phyloP scores from a whole-genome alignment of 2,113 vertebrate genomes.

The Gymnocephalus cernua region DNA sequence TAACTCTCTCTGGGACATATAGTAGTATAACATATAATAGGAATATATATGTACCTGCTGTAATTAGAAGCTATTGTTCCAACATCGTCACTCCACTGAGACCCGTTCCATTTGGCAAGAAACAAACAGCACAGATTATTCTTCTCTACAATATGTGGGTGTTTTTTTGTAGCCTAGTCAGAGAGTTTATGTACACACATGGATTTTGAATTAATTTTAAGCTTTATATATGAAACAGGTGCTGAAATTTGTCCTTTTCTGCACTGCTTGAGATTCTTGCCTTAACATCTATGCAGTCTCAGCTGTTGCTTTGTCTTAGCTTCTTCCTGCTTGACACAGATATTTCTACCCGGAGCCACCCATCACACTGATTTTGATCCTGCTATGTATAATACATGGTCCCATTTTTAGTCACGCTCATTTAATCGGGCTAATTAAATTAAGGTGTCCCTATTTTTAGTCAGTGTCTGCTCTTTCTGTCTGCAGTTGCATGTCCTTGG shows the following conservation, averaged over 20 bases:
- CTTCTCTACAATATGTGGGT: constrained; percentile 28
- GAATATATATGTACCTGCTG: constrained; percentile 50
- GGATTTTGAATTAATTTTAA: not conserved
- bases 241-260: constrained; percentile 17
- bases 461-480: constrained; percentile 14
- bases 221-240: constrained; percentile 20
- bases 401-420: constrained; percentile 58
- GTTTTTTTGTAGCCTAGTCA: constrained; percentile 21
- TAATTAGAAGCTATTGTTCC: constrained; percentile 70
- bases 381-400: constrained; percentile 57
- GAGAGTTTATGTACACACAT: not conserved
- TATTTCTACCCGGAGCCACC: constrained; percentile 23
- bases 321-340: constrained; percentile 12
- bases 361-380: constrained; percentile 40
- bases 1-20: constrained; percentile 40
- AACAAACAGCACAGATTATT: constrained; percentile 59
- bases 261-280: not conserved
- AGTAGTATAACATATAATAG: not conserved
- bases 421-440: constrained; percentile 67
- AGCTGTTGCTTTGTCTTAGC: constrained; percentile 17
- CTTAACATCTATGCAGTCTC: not conserved
- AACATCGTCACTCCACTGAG: constrained; percentile 61
- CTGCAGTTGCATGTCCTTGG: constrained; percentile 13
- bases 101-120: constrained; percentile 67
- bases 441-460: constrained; percentile 51